Base-by-base conservation (phyloP, 2,113 vertebrate species). In the Sinocyclocheilus anshuiensis region DNA sequence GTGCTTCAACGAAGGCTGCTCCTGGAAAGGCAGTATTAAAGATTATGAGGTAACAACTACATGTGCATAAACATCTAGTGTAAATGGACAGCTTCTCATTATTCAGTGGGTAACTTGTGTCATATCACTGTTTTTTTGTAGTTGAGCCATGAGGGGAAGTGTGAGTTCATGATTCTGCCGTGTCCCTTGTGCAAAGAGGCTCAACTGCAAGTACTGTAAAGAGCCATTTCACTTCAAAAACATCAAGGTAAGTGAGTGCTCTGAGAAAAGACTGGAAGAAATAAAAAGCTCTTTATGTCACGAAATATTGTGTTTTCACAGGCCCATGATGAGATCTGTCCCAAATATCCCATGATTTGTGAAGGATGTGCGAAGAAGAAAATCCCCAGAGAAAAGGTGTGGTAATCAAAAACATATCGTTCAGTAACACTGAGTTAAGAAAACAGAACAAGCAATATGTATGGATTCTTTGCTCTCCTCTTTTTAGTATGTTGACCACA, bases 311-410 rank as follows among this genome's bases (percentile, higher is more conserved):
- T 45, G 16, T 45, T 77, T 89, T 77, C 82, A 5, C 83, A 99
- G 98, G 97, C 96, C 29, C 98, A 99, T 33, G 95, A 96, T 2
- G 96, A 97, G 45, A 94, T 97, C 88, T 99, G 98, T 91, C 97
- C 97, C 48, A 97, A 97, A 87, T 96, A 97, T 69, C 98, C 97
- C 0, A 93, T 99, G 96, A 96, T 95, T 6, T 99, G 98, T 9
- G 96, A 98, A 33, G 96, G 96, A 86, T 99, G 98, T 24, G 96
- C 97, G 24, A 97, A 96, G 92, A 97, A 96, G 93, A 98, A 96
- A 92, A 96, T 98, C 86, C 94, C 96, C 6, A 95, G 97, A 87
- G 97, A 99, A 89, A 97, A 97, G 94, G 98, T 98, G 88, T 75
- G 72, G 57, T 63, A 45, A 48, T 55, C 55, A 45, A 18, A 63